A percentile compares a stretch with the other conserved stretches of the same genome.
Evolutionary conservation across 1,140 invertebrate genomes (phyloP).

Genomic region (Lordiphosa mommai): DNA sequence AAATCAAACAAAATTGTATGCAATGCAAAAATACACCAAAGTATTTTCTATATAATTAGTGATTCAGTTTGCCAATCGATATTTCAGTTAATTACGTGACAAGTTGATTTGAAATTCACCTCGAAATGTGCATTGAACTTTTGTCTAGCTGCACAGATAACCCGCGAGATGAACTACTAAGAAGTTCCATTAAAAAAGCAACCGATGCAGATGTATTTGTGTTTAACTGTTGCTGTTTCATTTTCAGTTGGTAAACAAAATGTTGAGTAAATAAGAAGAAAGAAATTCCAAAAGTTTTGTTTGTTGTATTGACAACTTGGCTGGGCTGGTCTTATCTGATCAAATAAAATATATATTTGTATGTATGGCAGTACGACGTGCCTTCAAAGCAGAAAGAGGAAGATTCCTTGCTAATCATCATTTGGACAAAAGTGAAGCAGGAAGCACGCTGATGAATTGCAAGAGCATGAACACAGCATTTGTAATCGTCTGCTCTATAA

Average conservation of each 20-base stretch:
- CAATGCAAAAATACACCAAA: slow-evolving; percentile 9
- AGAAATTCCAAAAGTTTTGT: slow-evolving; percentile 44
- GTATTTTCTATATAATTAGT: slow-evolving; percentile 25
- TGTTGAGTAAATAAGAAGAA: slow-evolving; percentile 31
- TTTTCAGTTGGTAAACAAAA: slow-evolving; percentile 56
- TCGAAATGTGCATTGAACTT: slow-evolving; percentile 72
- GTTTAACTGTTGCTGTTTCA: slow-evolving; percentile 38
- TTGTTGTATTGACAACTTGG: slow-evolving; percentile 58
- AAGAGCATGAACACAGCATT: slow-evolving; percentile 3
- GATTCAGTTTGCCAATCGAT: slow-evolving; percentile 18
- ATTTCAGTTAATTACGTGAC: slow-evolving; percentile 63
- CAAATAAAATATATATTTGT: slow-evolving; percentile 26
- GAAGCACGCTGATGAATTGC: slow-evolving; percentile 23
- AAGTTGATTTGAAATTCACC: slow-evolving; percentile 73
- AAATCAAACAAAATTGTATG: slow-evolving; percentile 42
- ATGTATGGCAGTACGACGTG: background rate
- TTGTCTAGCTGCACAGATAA: slow-evolving; percentile 30
- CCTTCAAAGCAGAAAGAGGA: background rate
- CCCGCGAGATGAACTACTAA: slow-evolving; percentile 28
- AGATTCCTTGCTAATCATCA: slow-evolving; percentile 12
- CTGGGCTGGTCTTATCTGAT: slow-evolving; percentile 58
- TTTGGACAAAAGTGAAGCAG: slow-evolving; percentile 17
- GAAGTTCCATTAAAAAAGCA: background rate
- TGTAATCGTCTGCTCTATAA: slow-evolving; percentile 18
- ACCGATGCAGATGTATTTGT: slow-evolving; percentile 7